Percentiles rank a stretch among this genome's conserved stretches.
Evolutionary conservation across 2,888 invertebrate species (phyloP).

Genomic region (Temnothorax unifasciatus): DNA sequence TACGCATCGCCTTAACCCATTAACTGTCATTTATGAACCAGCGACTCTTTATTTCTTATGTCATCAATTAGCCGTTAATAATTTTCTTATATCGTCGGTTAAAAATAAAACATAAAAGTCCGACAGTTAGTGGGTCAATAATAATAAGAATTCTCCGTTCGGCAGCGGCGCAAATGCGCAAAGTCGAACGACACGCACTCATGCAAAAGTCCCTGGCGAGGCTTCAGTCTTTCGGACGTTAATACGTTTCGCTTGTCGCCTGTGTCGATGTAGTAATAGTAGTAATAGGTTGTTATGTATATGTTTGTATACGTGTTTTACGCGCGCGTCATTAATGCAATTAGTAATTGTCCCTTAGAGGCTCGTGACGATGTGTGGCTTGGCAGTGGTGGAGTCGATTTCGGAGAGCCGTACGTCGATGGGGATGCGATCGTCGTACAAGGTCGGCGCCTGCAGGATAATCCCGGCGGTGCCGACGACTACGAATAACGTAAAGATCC

Average conservation of each 20-base stretch:
- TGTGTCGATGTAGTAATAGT: constrained; percentile 26
- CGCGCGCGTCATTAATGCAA: constrained; percentile 61
- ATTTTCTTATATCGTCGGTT: not conserved
- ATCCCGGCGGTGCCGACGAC: constrained; percentile 97
- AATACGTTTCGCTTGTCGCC: constrained; percentile 46
- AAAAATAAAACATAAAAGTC: not conserved
- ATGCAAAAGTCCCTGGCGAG: constrained; percentile 66
- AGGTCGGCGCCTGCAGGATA: constrained; percentile 97
- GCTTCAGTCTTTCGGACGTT: constrained; percentile 75
- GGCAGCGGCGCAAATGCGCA: constrained; percentile 24
- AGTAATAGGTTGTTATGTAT: constrained; percentile 37
- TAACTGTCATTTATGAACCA: not conserved
- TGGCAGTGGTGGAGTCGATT: constrained; percentile 95
- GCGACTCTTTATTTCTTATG: not conserved
- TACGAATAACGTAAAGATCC: constrained; percentile 98
- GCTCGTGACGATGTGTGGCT: constrained; percentile 90
- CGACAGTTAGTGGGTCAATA: not conserved
- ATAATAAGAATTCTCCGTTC: constrained; percentile 46
- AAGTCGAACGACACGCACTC: constrained; percentile 37
- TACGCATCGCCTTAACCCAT: constrained; percentile 12
- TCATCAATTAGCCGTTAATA: not conserved
- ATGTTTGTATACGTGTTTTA: constrained; percentile 52
- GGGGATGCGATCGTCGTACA: constrained; percentile 96
- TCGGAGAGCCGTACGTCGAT: constrained; percentile 96
- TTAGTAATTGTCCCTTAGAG: constrained; percentile 81